Percentiles rank a stretch among this genome's conserved stretches.
Evolutionary conservation across 2,113 vertebrate genomes (phyloP).

Genomic region (Chaenocephalus aceratus): DNA sequence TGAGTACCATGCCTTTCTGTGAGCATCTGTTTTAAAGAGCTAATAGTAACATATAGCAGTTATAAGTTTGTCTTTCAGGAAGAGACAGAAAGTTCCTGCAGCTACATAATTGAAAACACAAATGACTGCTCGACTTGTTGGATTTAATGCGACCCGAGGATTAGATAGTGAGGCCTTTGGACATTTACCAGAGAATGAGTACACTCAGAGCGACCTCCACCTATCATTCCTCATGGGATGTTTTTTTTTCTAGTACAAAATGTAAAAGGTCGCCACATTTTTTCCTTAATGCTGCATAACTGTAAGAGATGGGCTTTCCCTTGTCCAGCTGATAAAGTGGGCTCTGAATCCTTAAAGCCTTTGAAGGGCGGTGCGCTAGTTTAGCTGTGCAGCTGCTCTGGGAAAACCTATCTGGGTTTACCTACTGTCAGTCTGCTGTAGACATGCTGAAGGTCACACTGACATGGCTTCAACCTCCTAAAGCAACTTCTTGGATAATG

Average conservation of each 20-base stretch:
- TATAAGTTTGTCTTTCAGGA: slow-evolving; percentile 40
- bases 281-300: slow-evolving; percentile 77
- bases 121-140: slow-evolving; percentile 73
- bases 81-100: slow-evolving; percentile 61
- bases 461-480: slow-evolving; percentile 11
- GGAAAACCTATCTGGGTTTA: slow-evolving; percentile 50
- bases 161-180: slow-evolving; percentile 78
- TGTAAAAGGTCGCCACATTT: slow-evolving; percentile 81
- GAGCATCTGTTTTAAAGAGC: slow-evolving; percentile 42
- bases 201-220: slow-evolving; percentile 67
- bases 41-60: slow-evolving; percentile 45
- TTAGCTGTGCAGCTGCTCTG: slow-evolving; percentile 67
- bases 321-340: slow-evolving; percentile 82
- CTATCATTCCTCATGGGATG: slow-evolving; percentile 72
- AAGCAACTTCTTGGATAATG: slow-evolving; percentile 11
- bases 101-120: slow-evolving; percentile 83
- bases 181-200: slow-evolving; percentile 84
- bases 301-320: slow-evolving; percentile 75
- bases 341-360: slow-evolving; percentile 78
- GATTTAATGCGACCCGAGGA: slow-evolving; percentile 84
- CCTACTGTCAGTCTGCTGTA: slow-evolving; percentile 39
- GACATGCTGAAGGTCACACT: slow-evolving; percentile 17
- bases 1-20: not conserved
- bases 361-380: slow-evolving; percentile 72
- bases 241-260: slow-evolving; percentile 66